These are phyloP conservation scores for Laspeyria flexula DNA, from an alignment of 2,888 invertebrate genomes.

Conservation along the genomic window DNA sequence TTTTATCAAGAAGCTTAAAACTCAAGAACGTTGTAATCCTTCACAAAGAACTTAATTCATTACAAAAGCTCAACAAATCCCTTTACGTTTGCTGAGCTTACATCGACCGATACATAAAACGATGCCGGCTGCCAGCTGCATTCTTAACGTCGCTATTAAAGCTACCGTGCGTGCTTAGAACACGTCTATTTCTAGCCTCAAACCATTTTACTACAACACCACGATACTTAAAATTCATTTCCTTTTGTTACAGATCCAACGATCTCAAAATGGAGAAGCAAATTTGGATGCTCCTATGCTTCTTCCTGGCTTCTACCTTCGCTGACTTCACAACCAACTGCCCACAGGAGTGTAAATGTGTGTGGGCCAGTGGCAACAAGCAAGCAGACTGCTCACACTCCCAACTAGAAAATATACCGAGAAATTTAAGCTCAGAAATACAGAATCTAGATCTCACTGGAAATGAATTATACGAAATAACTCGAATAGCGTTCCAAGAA, in stretches of 20 bases:
- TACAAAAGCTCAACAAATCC: slow-evolving; percentile 44
- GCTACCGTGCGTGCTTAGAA: slow-evolving; percentile 57
- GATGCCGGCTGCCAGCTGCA: slow-evolving; percentile 49
- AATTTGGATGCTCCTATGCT: slow-evolving; percentile 58
- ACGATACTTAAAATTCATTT: slow-evolving; percentile 34
- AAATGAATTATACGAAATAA: slow-evolving; percentile 89
- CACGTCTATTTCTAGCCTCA: slow-evolving; percentile 56
- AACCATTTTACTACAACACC: slow-evolving; percentile 42
- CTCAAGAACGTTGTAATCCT: slow-evolving; percentile 18
- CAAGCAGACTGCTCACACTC: slow-evolving; percentile 92
- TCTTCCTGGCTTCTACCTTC: slow-evolving; percentile 60
- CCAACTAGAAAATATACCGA: slow-evolving; percentile 89
- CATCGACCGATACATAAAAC: slow-evolving; percentile 61
- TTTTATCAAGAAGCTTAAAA: neutral
- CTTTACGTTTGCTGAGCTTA: slow-evolving; percentile 51
- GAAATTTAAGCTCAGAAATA: slow-evolving; percentile 89
- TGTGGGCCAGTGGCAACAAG: slow-evolving; percentile 94
- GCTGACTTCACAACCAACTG: slow-evolving; percentile 87
- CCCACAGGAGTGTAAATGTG: slow-evolving; percentile 90
- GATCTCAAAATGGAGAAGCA: slow-evolving; percentile 65
- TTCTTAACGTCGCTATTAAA: slow-evolving; percentile 62
- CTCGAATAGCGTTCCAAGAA: slow-evolving; percentile 88
- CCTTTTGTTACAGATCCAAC: slow-evolving; percentile 71
- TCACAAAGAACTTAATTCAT: slow-evolving; percentile 39
- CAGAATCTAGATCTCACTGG: slow-evolving; percentile 90